Percentiles rank a stretch among this genome's conserved stretches.
Conservation (phyloP, 1,140 invertebrate genomes). For the Drosophila athabasca region DNA sequence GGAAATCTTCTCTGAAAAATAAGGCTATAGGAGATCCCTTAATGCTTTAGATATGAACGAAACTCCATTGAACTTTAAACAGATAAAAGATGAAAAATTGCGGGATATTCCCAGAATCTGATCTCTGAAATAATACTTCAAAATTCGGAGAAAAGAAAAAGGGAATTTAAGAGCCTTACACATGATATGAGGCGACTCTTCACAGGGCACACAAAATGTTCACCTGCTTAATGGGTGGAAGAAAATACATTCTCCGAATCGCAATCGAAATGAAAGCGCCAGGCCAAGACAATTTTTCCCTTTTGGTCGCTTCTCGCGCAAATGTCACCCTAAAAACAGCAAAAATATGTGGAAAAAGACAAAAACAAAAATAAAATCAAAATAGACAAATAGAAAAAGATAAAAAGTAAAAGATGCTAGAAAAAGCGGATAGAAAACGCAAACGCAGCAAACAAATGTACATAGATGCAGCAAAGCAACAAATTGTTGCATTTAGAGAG, state of each 20-base stretch:
- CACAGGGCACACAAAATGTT: constrained; percentile 4
- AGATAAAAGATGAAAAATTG: too few relatives aligned
- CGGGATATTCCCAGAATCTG: too few relatives aligned
- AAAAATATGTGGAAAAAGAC: constrained; percentile 71
- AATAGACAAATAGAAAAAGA: constrained; percentile 29
- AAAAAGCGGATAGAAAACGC: constrained; percentile 23
- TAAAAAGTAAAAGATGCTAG: constrained; percentile 16
- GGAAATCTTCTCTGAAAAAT: too few relatives aligned
- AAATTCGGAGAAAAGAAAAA: neutral
- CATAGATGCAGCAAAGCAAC: constrained; percentile 25
- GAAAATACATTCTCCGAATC: constrained; percentile 27
- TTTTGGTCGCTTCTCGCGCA: constrained; percentile 53
- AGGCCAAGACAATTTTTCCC: constrained; percentile 50
- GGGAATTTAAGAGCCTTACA: neutral
- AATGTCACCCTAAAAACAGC: constrained; percentile 82
- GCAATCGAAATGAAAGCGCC: constrained; percentile 42
- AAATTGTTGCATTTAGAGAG: constrained; percentile 46
- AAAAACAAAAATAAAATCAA: constrained; percentile 53
- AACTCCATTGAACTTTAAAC: too few relatives aligned
- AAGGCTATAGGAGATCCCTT: too few relatives aligned
- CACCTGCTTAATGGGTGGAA: constrained; percentile 24
- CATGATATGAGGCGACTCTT: constrained; percentile 1
- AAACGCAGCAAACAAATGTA: constrained; percentile 50
- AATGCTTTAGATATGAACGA: too few relatives aligned
- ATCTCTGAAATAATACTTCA: too few relatives aligned